Percentiles rank a stretch among this genome's conserved stretches.
These are phyloP conservation scores for Amazona finschi DNA, from an alignment of 2,797 vertebrate genomes.

Conservation along the genomic window DNA sequence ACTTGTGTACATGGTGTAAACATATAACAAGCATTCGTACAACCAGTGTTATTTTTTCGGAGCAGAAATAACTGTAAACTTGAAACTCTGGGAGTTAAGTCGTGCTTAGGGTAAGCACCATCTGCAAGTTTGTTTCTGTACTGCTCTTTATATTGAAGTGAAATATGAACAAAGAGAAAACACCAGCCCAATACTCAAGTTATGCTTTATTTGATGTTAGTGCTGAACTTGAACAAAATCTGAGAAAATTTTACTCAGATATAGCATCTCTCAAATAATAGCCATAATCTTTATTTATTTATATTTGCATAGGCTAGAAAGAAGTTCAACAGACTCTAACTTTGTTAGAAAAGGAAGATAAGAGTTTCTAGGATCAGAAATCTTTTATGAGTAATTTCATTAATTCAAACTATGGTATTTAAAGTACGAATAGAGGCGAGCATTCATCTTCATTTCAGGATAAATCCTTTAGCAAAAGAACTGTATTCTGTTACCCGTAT, in stretches of 20 bases:
- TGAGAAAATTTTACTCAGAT: background rate
- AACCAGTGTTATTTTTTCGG: background rate
- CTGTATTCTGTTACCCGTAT: background rate
- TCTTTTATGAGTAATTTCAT: background rate
- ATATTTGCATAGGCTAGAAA: background rate
- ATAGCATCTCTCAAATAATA: background rate
- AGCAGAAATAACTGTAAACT: background rate
- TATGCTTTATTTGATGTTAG: background rate
- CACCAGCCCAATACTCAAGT: background rate
- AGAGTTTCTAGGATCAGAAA: background rate
- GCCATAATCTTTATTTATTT: background rate
- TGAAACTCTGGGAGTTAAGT: background rate
- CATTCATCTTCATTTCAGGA: background rate
- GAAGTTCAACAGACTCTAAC: background rate
- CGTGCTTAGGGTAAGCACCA: background rate
- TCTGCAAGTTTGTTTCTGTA: background rate
- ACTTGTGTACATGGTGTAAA: background rate
- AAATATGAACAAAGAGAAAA: background rate
- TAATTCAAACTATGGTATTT: background rate
- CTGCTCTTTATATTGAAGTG: background rate
- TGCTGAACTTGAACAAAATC: background rate
- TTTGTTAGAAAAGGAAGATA: background rate
- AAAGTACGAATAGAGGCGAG: background rate
- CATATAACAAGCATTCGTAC: background rate
- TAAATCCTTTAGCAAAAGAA: background rate